Conservation (phyloP, 1,140 invertebrate species). For the Campoletis sonorensis region DNA sequence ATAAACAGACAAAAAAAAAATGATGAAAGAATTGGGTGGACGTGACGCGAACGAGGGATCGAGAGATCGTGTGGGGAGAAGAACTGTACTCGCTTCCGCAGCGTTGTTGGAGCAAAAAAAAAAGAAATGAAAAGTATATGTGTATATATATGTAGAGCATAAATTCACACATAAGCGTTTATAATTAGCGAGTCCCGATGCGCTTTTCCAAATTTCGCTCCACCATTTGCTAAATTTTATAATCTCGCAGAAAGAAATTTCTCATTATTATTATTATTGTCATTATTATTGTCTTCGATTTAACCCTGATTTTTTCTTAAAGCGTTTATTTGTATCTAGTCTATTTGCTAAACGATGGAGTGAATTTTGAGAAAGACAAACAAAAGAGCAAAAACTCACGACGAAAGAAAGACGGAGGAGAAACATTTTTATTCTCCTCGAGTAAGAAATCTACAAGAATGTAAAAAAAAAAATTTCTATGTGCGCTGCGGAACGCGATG, state of each 20-base stretch:
- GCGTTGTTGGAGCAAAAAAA: conserved; percentile 5
- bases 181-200: conserved; percentile 26
- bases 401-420: neutral
- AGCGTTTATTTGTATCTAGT: conserved; percentile 33
- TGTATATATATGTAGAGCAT: neutral
- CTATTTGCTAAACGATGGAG: conserved; percentile 16
- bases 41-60: neutral
- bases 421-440: conserved; percentile 33
- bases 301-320: neutral
- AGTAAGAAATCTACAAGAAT: conserved; percentile 48
- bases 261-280: no score
- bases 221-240: conserved; percentile 17
- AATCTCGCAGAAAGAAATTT: conserved; percentile 14
- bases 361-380: conserved; percentile 15
- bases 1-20: no score
- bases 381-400: neutral
- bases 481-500: conserved; percentile 41
- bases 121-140: neutral
- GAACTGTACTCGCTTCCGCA: conserved; percentile 24
- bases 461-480: conserved; percentile 26
- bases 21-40: conserved; percentile 20
- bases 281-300: neutral
- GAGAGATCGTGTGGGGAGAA: neutral
- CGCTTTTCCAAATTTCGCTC: conserved; percentile 19
- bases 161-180: conserved; percentile 9